Evolutionary conservation across 2,113 vertebrate genomes (phyloP).

Genomic region (Entomyzon cyanotis): DNA sequence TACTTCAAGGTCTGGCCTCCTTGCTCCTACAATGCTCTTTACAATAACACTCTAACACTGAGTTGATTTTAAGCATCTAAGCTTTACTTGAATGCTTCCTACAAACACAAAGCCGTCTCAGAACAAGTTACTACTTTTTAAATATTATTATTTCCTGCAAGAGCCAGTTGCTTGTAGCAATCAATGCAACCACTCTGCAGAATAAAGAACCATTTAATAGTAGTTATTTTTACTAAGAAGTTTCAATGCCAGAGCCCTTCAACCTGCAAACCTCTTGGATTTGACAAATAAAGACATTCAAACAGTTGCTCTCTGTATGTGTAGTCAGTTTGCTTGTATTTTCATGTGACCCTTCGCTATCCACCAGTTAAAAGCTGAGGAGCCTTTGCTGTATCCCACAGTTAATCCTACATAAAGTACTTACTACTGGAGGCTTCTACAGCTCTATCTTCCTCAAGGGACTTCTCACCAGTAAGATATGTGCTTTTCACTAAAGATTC

Average conservation of each 20-base stretch:
- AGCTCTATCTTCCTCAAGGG: not conserved
- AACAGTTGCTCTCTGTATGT: not conserved
- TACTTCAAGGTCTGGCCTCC: not conserved
- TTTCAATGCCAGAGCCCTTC: not conserved
- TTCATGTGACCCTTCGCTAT: fast-evolving
- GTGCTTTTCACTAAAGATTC: not conserved
- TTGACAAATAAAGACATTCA: not conserved
- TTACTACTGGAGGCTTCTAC: not conserved
- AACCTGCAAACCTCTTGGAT: not conserved
- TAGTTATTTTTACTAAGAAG: not conserved
- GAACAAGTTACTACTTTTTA: not conserved
- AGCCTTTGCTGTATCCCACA: not conserved
- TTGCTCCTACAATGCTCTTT: not conserved
- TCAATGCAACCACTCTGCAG: not conserved
- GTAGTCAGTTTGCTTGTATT: not conserved
- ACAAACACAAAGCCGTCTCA: not conserved
- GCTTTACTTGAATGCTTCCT: not conserved
- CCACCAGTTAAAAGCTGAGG: not conserved
- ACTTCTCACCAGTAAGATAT: not conserved
- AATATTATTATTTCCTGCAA: not conserved
- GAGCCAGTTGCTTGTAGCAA: not conserved
- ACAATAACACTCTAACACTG: not conserved
- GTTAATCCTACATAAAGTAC: not conserved
- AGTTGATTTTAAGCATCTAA: not conserved
- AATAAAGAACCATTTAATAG: not conserved